phyloP scores from a whole-genome alignment of 1,140 invertebrate species.

The Sinonovacula constricta region DNA sequence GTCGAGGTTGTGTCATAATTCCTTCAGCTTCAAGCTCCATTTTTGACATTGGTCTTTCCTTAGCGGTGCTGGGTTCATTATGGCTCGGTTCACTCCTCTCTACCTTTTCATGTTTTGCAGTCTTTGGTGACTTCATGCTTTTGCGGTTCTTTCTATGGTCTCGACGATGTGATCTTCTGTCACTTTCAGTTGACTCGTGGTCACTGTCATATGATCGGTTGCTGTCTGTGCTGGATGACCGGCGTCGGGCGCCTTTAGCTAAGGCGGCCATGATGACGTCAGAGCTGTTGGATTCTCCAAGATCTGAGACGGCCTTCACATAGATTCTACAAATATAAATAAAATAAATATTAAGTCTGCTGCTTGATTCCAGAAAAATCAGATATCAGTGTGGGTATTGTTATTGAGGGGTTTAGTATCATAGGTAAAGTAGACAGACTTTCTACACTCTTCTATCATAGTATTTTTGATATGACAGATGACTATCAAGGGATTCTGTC shows the following conservation, averaged over 20 bases:
- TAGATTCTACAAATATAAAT: constrained; percentile 67
- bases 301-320: constrained; percentile 65
- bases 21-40: constrained; percentile 39
- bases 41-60: constrained; percentile 34
- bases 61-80: background rate
- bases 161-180: constrained; percentile 49
- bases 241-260: constrained; percentile 49
- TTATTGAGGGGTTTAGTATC: too few relatives aligned
- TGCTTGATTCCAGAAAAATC: too few relatives aligned
- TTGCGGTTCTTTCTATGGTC: constrained; percentile 54
- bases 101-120: constrained; percentile 19
- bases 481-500: too few relatives aligned
- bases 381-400: too few relatives aligned
- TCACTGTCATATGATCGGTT: constrained; percentile 63
- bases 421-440: too few relatives aligned
- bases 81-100: constrained; percentile 27
- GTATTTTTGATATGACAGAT: too few relatives aligned
- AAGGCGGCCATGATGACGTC: constrained; percentile 67
- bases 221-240: constrained; percentile 59
- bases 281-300: constrained; percentile 68
- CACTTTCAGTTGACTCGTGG: constrained; percentile 57
- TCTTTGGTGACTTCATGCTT: constrained; percentile 51
- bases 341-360: too few relatives aligned
- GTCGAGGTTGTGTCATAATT: constrained; percentile 56
- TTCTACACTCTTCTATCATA: too few relatives aligned